Evolutionary conservation across 2,888 invertebrate species (phyloP).

Genomic region (Argyresthia goedartella): DNA sequence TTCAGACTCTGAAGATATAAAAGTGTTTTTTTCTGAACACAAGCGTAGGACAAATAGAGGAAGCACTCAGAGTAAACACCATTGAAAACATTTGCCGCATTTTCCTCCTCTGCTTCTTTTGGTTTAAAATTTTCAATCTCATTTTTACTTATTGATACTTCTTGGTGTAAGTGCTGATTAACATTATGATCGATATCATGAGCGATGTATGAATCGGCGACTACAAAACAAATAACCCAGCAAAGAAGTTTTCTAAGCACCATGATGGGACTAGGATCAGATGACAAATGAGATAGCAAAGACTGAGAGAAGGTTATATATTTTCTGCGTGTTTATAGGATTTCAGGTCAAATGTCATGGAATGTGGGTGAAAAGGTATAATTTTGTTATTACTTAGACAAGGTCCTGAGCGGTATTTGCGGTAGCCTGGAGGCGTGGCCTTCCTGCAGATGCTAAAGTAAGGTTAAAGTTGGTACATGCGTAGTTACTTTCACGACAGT

Average conservation of each 20-base stretch:
- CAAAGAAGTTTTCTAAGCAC: constrained; percentile 25
- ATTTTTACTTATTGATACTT: not conserved
- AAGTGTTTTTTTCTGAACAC: constrained; percentile 69
- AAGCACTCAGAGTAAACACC: constrained; percentile 70
- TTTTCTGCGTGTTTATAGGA: constrained; percentile 46
- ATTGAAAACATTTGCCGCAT: constrained; percentile 48
- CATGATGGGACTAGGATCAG: constrained; percentile 23
- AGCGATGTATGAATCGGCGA: constrained; percentile 21
- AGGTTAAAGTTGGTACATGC: constrained; percentile 1
- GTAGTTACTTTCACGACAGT: too few species aligned
- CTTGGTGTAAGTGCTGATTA: not conserved
- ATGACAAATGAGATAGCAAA: constrained; percentile 37
- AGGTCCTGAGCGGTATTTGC: constrained; percentile 17
- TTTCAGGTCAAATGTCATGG: constrained; percentile 40
- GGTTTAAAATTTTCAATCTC: not conserved
- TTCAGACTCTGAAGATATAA: constrained; percentile 68
- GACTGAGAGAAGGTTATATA: constrained; percentile 39
- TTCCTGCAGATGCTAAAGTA: constrained; percentile 11
- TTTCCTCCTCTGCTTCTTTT: constrained; percentile 10
- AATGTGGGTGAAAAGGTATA: constrained; percentile 39
- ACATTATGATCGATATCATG: constrained; percentile 3
- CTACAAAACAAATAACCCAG: constrained; percentile 15
- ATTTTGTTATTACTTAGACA: constrained; percentile 24
- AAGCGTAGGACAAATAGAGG: constrained; percentile 64
- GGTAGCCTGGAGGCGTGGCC: constrained; percentile 15